Percentiles rank a stretch among this genome's conserved stretches.
These are phyloP conservation scores for Drosophila heteroneura DNA, from an alignment of 2,888 invertebrate species.

Conservation along the genomic window DNA sequence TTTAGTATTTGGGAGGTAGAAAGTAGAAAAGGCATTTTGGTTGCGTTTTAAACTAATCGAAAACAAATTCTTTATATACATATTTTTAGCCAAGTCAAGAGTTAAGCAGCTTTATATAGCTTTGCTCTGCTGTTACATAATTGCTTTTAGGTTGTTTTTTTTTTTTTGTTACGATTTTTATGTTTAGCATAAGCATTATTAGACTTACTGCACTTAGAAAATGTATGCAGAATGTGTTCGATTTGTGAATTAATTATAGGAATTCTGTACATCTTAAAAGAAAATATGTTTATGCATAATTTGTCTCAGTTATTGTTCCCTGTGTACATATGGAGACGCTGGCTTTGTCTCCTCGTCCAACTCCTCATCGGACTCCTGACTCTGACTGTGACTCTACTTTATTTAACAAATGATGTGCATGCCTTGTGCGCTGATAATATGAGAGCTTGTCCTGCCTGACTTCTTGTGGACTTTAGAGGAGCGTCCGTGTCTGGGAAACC, in stretches of 20 bases:
- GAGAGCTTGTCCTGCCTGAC: conserved; percentile 39
- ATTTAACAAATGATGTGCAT: conserved; percentile 80
- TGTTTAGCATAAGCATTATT: neutral
- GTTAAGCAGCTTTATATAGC: neutral
- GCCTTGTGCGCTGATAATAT: conserved; percentile 64
- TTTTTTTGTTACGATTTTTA: neutral
- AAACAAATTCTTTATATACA: neutral
- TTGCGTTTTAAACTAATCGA: rapidly evolving
- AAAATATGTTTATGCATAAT: neutral
- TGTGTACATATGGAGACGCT: conserved; percentile 10
- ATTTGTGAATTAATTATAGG: neutral
- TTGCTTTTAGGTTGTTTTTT: neutral
- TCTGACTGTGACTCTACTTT: conserved; percentile 51
- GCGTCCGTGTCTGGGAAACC: conserved; percentile 53
- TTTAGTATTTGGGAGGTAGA: neutral
- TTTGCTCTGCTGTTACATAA: neutral
- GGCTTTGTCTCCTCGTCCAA: conserved; percentile 4
- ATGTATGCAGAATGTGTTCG: neutral
- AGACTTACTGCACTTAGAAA: neutral
- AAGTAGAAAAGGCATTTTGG: neutral
- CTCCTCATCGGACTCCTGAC: neutral
- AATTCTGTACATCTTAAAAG: neutral
- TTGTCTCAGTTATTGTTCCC: neutral
- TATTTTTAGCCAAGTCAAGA: neutral
- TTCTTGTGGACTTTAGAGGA: conserved; percentile 17